Evolutionary conservation across 2,113 vertebrate species (phyloP).

Genomic region (Cyprinodon variegatus): DNA sequence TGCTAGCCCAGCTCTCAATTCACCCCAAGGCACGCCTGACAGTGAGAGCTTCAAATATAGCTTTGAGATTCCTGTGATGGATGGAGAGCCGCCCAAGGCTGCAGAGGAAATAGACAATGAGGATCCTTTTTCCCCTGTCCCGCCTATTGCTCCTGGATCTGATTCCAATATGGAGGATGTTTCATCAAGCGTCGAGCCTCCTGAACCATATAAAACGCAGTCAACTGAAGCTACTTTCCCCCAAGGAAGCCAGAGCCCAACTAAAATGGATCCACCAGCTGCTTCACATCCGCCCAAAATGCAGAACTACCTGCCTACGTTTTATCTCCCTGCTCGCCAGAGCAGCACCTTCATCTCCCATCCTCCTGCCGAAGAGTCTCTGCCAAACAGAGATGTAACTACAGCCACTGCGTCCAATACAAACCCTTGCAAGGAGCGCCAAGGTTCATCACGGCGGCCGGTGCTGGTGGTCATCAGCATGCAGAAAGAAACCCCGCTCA

Average conservation of each 20-base stretch:
- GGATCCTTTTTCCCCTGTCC: slow-evolving; percentile 56
- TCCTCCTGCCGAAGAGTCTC: slow-evolving; percentile 41
- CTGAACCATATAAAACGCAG: background rate
- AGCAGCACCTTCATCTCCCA: slow-evolving; percentile 16
- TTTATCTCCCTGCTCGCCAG: slow-evolving; percentile 86
- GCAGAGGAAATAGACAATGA: slow-evolving; percentile 76
- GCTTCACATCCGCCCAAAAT: slow-evolving; percentile 65
- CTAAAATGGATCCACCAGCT: slow-evolving; percentile 40
- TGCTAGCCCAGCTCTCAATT: slow-evolving; percentile 77
- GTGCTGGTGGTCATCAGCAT: slow-evolving; percentile 83
- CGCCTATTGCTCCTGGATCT: slow-evolving; percentile 18
- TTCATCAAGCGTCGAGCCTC: slow-evolving; percentile 44
- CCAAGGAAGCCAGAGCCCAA: slow-evolving; percentile 4
- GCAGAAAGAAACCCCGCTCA: slow-evolving; percentile 74
- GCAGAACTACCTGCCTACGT: slow-evolving; percentile 87
- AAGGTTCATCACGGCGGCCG: slow-evolving; percentile 63
- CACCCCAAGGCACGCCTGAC: slow-evolving; percentile 89
- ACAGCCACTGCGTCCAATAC: slow-evolving; percentile 6
- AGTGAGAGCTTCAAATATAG: slow-evolving; percentile 94
- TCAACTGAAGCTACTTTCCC: slow-evolving; percentile 27
- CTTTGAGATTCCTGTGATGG: slow-evolving; percentile 87
- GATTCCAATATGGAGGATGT: slow-evolving; percentile 35
- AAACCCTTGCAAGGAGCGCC: slow-evolving; percentile 59
- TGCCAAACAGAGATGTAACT: slow-evolving; percentile 2
- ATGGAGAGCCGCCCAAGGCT: slow-evolving; percentile 82